A percentile compares a stretch with the other conserved stretches of the same genome.
phyloP scores from a whole-genome alignment of 2,888 invertebrate species.

The Clivina fossor region DNA sequence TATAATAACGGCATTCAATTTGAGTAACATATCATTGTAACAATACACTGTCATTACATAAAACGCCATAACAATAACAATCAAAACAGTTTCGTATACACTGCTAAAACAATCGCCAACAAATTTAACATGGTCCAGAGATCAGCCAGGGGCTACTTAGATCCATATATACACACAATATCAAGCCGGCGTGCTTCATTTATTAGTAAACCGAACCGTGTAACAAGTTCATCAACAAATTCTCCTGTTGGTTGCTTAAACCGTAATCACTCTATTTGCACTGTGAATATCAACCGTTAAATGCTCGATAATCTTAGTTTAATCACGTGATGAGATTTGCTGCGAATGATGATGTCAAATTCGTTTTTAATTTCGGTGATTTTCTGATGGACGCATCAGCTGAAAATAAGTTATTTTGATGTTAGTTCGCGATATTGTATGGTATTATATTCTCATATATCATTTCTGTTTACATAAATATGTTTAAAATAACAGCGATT shows the following conservation, averaged over 20 bases:
- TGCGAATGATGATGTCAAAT: constrained; percentile 15
- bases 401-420: no score
- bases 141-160: not conserved
- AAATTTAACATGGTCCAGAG: not conserved
- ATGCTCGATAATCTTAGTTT: constrained; percentile 12
- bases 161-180: constrained; percentile 11
- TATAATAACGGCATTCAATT: no score
- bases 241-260: not conserved
- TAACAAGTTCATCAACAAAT: constrained; percentile 28
- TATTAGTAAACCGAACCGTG: constrained; percentile 9
- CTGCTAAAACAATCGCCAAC: constrained; percentile 13
- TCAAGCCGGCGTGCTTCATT: constrained; percentile 8
- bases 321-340: constrained; percentile 19
- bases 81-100: constrained; percentile 3
- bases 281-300: constrained; percentile 22
- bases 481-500: no score
- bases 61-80: no score
- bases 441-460: no score
- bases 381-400: no score
- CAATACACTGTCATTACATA: constrained; percentile 2
- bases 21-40: not conserved
- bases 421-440: no score
- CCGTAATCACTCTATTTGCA: constrained; percentile 28
- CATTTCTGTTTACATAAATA: no score
- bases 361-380: constrained; percentile 30